Base-by-base conservation (phyloP, 2,888 invertebrate species). In the Cheilosia scutellata region DNA sequence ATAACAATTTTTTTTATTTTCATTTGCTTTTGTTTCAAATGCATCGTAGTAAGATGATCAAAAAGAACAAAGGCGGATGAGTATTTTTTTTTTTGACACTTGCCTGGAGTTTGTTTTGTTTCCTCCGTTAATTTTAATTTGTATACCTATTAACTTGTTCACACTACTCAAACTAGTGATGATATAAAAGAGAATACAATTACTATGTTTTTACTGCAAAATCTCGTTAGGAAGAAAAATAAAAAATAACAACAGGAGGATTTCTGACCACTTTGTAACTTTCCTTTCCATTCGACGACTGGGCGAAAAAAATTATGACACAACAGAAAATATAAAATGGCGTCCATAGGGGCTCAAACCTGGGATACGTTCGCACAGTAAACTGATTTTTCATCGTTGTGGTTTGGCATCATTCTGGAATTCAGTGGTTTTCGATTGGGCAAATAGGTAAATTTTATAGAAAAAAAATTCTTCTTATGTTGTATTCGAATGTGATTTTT, bases 281-380 rank as follows among this genome's bases (percentile, higher is more conserved):
- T 31, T 33, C 9, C 37, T 86, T 82, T 82, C 57, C 51, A 82
- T 82, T 86, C 68, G 71, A 82, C 82, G 71, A 82, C 82, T 82
- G 62, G 27, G 66, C 25, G 71, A 70, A 82, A 86, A 80, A 82
- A 84, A 63, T 82, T 86, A 77, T 86, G 86, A 86, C 86, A 86
- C 82, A 86, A 86, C 82, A 72, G 53, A 63, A 76, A 51, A 68
- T 72, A 77, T 51, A 86, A 86, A 86, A 86, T 86, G 86, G 86
- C 68, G 71, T 42, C 44, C 9, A 40, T 0, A 20, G 62, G 33
- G 2, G 5, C n/a, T n/a, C 2, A 13, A 57, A n/a, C 5, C 20
- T 1, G 13, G 76, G 16, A 7, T 86, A 66, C 7, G 86, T 86
- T 86, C 66, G 58, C 5, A 20, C 20, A 31, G 40, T 47, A 6